Evolutionary conservation across 2,888 invertebrate species (phyloP).

Genomic region (Tanypteryx hageni): DNA sequence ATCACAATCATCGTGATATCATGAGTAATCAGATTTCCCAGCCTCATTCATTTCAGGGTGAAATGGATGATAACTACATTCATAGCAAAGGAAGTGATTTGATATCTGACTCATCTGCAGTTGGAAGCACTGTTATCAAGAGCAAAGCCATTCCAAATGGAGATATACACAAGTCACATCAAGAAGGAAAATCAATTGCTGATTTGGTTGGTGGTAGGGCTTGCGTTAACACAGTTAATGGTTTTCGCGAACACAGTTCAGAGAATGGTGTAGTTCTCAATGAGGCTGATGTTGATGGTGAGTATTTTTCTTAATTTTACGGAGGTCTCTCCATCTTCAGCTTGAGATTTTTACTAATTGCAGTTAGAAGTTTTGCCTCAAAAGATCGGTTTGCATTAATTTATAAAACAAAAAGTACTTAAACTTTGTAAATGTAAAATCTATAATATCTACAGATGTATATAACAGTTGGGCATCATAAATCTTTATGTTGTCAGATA

Average conservation of each 20-base stretch:
- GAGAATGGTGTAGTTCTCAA: background rate
- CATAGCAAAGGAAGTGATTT: background rate
- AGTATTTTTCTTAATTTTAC: background rate
- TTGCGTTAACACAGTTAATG: background rate
- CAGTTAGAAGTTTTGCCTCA: too few species aligned
- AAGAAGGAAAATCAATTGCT: constrained; percentile 6
- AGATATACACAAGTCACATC: constrained; percentile 11
- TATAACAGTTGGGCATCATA: too few species aligned
- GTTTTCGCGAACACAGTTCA: background rate
- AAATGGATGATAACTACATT: constrained; percentile 11
- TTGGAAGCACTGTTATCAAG: background rate
- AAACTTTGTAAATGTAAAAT: too few species aligned
- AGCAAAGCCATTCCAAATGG: background rate
- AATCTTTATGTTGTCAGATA: background rate
- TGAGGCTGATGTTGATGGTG: constrained; percentile 11
- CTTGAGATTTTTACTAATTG: background rate
- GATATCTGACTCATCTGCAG: background rate
- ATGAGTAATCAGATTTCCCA: background rate
- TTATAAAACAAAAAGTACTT: too few species aligned
- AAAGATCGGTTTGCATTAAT: too few species aligned
- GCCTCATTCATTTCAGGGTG: background rate
- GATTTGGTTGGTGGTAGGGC: background rate
- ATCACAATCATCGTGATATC: constrained; percentile 21
- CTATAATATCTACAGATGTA: too few species aligned
- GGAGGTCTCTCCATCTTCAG: background rate